Base-by-base conservation (phyloP, 2,113 vertebrate species). In the Paradisaea rubra region DNA sequence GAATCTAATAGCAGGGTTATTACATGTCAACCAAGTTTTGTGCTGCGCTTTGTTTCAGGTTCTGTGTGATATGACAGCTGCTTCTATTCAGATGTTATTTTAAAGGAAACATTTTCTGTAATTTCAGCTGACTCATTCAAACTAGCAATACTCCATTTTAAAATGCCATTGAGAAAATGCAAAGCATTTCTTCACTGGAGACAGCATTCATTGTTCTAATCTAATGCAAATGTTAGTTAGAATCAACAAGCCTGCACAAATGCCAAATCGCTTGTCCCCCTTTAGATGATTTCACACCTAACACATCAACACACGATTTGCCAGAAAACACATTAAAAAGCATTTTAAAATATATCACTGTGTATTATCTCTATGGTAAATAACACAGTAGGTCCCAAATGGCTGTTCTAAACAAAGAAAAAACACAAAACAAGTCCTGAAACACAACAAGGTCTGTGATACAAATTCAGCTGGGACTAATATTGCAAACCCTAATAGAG, bases 51-150 rank as follows among this genome's bases (percentile, higher is more conserved):
- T 97, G 90, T 97, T 97, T 95, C 82, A 88, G 72, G 77, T 95
- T 96, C 88, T 95, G 44, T 82, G 89, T 70, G 97, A 95, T 95
- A 91, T 88, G 95, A 94, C 97, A 98, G 96, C 96, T 98, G 96
- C 92, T 97, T 96, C 96, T 91, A 96, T 98, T 97, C 96, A 98
- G 82, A 63, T 42, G 74, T 63, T 61, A 35, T 73, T 95, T 94
- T 95, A 88, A 83, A 94, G 74, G 84, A 96, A 97, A 93, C 80
- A 53, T 86, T 96, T 83, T 96, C 80, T 95, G 70, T 94, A 89
- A 97, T 93, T 97, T 89, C 37, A 96, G 92, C 52, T 97, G 96
- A 96, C 83, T 98, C 82, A 97, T 85, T 95, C 74, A 72, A 94
- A 96, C 84, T 23, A 91, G 61, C 24, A 96, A 84, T 73, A 70